These are phyloP conservation scores for Calyptomena viridis DNA, from an alignment of 2,113 vertebrate species.

Conservation along the genomic window DNA sequence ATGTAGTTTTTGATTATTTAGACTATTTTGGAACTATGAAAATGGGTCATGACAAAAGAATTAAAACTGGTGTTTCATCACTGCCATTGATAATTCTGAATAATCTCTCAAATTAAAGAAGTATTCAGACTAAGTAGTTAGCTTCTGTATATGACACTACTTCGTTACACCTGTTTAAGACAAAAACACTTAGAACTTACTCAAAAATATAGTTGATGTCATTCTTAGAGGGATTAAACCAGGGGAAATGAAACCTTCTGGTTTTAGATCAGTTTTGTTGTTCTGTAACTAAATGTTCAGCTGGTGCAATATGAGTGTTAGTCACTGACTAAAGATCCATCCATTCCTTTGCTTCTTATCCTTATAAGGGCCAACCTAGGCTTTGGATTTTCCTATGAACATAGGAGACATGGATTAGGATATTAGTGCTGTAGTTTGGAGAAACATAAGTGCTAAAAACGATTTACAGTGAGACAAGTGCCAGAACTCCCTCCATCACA, in stretches of 20 bases:
- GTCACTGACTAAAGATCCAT: neutral
- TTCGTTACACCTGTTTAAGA: neutral
- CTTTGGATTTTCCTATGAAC: neutral
- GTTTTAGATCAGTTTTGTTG: neutral
- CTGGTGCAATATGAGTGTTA: neutral
- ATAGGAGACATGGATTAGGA: neutral
- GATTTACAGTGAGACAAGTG: neutral
- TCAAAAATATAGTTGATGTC: neutral
- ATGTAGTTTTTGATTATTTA: neutral
- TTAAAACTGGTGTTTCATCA: neutral
- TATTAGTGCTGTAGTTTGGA: neutral
- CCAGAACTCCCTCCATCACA: neutral
- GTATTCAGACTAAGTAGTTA: neutral
- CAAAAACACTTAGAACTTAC: neutral
- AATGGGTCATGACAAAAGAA: neutral
- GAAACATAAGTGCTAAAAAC: neutral
- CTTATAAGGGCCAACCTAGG: neutral
- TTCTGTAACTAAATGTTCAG: neutral
- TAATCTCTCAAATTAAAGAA: neutral
- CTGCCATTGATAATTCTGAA: neutral
- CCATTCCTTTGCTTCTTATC: neutral
- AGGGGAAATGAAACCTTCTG: neutral
- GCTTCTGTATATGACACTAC: neutral
- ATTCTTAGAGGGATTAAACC: neutral
- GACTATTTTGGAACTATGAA: neutral